Conservation (phyloP, 1,140 invertebrate species). For the Drosophila melanogaster region DNA sequence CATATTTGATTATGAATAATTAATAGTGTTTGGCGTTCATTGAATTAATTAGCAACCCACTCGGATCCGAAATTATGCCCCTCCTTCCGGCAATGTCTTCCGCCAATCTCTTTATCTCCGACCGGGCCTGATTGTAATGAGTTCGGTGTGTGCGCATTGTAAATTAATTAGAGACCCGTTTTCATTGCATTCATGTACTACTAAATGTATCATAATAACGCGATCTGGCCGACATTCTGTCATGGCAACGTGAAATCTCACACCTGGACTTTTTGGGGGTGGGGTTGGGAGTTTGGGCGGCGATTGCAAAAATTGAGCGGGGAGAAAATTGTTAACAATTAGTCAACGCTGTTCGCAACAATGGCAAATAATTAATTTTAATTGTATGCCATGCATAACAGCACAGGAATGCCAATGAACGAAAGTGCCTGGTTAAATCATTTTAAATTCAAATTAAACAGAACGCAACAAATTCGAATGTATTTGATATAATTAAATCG, state of each 20-base stretch:
- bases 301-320: neutral
- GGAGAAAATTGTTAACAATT: slow-evolving; percentile 74
- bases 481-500: slow-evolving; percentile 32
- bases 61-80: slow-evolving; percentile 3
- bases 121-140: slow-evolving; percentile 37
- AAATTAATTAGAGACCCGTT: slow-evolving; percentile 75
- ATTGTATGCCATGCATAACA: slow-evolving; percentile 51
- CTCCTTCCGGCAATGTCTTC: slow-evolving; percentile 5
- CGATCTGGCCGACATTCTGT: slow-evolving; percentile 26
- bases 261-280: slow-evolving; percentile 24
- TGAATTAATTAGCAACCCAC: slow-evolving; percentile 74
- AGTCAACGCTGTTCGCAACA: slow-evolving; percentile 65
- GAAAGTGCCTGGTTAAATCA: slow-evolving; percentile 31
- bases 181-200: slow-evolving; percentile 48
- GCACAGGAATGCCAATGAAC: slow-evolving; percentile 31
- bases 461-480: slow-evolving; percentile 25
- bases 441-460: slow-evolving; percentile 38
- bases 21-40: slow-evolving; percentile 81
- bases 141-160: slow-evolving; percentile 68
- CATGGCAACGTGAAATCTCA: slow-evolving; percentile 48
- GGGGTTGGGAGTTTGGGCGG: neutral
- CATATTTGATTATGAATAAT: slow-evolving; percentile 83
- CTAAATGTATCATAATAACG: slow-evolving; percentile 26
- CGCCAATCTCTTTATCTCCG: slow-evolving; percentile 38
- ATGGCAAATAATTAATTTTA: slow-evolving; percentile 72